Percentiles rank a stretch among this genome's conserved stretches.
phyloP scores from a whole-genome alignment of 2,888 invertebrate genomes.

The Sycophila texana region DNA sequence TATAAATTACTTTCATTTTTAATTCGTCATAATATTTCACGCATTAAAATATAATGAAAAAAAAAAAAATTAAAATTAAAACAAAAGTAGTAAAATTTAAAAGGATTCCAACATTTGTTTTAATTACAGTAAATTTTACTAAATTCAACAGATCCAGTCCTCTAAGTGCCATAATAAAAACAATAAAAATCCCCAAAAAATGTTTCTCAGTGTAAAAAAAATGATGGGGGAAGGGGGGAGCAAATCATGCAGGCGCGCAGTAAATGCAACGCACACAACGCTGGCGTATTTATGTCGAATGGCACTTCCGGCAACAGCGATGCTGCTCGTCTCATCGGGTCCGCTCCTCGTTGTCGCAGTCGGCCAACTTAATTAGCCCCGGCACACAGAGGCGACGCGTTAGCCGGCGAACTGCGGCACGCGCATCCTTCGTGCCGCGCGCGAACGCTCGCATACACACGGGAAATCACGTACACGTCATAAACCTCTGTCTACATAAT shows the following conservation, averaged over 20 bases:
- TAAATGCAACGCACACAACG: background rate
- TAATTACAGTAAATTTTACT: no score
- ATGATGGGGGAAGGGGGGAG: background rate
- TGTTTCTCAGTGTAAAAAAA: background rate
- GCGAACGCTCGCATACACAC: constrained; percentile 12
- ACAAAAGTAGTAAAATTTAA: no score
- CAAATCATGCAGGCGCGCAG: background rate
- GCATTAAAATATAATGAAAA: no score
- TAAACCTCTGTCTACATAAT: constrained; percentile 11
- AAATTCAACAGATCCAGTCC: no score
- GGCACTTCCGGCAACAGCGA: background rate
- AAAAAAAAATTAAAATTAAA: no score
- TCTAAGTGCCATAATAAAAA: no score
- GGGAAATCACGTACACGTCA: constrained; percentile 36
- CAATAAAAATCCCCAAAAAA: background rate
- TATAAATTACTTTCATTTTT: no score
- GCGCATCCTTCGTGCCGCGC: constrained; percentile 1
- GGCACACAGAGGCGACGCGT: constrained; percentile 9
- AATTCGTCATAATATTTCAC: no score
- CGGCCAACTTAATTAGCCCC: constrained; percentile 39
- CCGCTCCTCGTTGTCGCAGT: background rate
- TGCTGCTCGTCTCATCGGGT: background rate
- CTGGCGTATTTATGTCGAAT: background rate
- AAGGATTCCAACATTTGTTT: no score
- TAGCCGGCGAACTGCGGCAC: background rate